Evolutionary conservation across 2,113 vertebrate species (phyloP), one percentile per base, ranked within the genome.

Genomic region (Otis tarda): DNA sequence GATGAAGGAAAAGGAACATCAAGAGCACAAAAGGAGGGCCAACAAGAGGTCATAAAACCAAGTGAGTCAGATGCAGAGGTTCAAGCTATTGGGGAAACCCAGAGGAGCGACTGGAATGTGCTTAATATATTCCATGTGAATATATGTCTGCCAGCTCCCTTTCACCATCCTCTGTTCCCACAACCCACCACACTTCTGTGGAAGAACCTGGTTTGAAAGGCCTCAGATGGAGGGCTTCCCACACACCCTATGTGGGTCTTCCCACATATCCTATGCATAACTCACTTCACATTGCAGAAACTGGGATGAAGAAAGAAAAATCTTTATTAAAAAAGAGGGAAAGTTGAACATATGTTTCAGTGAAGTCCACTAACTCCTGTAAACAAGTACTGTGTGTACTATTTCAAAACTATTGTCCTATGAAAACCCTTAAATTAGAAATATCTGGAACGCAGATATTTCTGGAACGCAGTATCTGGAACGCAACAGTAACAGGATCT

Each of bases 121-220:
- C 64, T 94, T 93, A 96, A 96, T 96, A 92, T 67, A 92, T 94
- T 96, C 94, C 94, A 96, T 90, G 71, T 96, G 94, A 91, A 93
- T 95, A 86, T 90, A 96, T 28, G 82, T 94, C 95, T 96, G 95
- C 95, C 94, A 96, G 93, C 63, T 94, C 83, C 76, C 73, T 95
- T 93, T 95, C 90, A 90, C 93, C 84, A 95, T 96, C 43, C 59
- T 73, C 82, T 71, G 39, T 81, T 94, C 83, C 88, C 93, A 94
- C 83, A 95, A 59, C 71, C 85, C 78, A 91, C 79, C 82, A 93
- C 63, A 90, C 71, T 88, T 83, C 82, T 57, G 59, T 47, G 55
- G 83, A 95, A 93, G 79, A 95, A 92, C 90, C 79, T 96, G 82
- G 68, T 93, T 90, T 92, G 59, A 93, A 92, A 83, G 59, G 59